These are phyloP conservation scores for Albula goreensis DNA, from an alignment of 2,113 vertebrate species.

Conservation along the genomic window DNA sequence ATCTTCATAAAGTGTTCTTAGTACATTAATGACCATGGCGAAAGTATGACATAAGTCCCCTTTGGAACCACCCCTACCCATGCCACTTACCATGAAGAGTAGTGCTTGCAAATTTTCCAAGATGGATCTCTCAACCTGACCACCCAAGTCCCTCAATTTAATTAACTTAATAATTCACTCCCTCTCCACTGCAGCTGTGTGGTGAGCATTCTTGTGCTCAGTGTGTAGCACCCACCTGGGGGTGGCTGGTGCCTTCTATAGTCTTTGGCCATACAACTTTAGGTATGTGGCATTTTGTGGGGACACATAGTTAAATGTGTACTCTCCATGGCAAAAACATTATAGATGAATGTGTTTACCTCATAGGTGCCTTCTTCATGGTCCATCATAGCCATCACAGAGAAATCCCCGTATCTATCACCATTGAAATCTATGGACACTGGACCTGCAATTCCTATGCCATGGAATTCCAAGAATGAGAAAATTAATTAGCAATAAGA, in stretches of 20 bases:
- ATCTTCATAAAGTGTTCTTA: no score
- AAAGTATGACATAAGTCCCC: no score
- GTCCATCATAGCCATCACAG: conserved; percentile 90
- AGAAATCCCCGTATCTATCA: conserved; percentile 93
- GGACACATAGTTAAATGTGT: background rate
- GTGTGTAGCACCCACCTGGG: background rate
- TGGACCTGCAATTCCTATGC: conserved; percentile 88
- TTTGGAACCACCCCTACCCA: no score
- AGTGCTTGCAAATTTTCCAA: no score
- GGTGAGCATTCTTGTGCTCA: no score
- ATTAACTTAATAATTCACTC: no score
- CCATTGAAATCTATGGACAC: conserved; percentile 92
- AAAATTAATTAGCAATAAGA: conserved; percentile 65
- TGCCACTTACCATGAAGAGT: no score
- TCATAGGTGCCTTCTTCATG: conserved; percentile 83
- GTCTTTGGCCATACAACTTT: background rate
- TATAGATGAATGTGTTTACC: conserved; percentile 67
- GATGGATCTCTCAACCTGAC: no score
- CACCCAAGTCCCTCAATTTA: no score
- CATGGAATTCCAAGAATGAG: conserved; percentile 61
- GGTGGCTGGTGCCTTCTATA: background rate
- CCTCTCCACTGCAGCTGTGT: no score
- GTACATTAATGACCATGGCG: no score
- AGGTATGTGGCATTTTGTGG: background rate
- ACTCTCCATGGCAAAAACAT: background rate